Conservation (phyloP, 2,888 invertebrate species). For the Lasioglossum oenotherae region DNA sequence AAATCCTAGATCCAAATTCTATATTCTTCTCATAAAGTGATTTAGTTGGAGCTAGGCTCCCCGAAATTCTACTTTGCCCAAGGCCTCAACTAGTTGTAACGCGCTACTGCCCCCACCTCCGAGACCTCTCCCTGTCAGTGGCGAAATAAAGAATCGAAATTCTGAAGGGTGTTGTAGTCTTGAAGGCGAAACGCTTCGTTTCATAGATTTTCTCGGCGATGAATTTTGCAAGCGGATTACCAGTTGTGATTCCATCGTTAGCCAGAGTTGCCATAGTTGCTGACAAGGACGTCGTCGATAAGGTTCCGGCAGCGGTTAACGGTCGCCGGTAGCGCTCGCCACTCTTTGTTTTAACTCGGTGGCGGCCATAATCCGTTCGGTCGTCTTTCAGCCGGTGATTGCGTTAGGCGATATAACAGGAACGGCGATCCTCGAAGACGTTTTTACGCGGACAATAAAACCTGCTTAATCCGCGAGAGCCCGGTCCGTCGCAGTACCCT, state of each 20-base stretch:
- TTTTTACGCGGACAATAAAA: conserved; percentile 51
- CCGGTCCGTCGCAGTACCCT: neutral
- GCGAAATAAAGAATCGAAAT: too few relatives aligned
- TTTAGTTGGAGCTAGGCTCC: too few relatives aligned
- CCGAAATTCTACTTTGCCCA: too few relatives aligned
- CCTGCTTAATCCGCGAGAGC: conserved; percentile 34
- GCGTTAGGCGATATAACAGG: conserved; percentile 19
- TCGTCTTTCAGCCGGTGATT: conserved; percentile 19
- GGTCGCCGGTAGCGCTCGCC: neutral
- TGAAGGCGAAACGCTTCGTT: too few relatives aligned
- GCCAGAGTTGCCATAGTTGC: neutral
- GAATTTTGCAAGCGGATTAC: neutral
- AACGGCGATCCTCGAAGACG: conserved; percentile 35
- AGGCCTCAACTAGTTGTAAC: too few relatives aligned
- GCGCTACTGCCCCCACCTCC: too few relatives aligned
- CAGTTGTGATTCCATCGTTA: neutral
- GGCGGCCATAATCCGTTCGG: neutral
- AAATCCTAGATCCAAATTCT: too few relatives aligned
- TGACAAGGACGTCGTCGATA: neutral
- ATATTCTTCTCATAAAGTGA: too few relatives aligned
- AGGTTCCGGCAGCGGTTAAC: neutral
- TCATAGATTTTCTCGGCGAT: too few relatives aligned
- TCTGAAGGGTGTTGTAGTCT: too few relatives aligned
- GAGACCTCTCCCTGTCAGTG: too few relatives aligned
- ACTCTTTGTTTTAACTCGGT: neutral